Evolutionary conservation across 2,888 invertebrate genomes (phyloP).

Genomic region (Brenthis hecate): DNA sequence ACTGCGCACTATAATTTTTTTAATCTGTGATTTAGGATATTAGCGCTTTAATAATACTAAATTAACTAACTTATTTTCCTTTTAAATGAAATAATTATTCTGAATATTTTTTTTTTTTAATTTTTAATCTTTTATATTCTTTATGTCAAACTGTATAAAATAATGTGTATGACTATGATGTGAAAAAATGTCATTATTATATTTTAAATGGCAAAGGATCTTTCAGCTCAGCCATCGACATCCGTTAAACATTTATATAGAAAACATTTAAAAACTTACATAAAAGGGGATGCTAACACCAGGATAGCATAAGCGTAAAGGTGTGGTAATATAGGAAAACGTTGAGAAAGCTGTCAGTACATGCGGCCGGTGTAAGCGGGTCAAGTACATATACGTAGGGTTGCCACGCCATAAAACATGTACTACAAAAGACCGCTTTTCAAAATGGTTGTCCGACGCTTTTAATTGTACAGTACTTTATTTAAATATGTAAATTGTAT

Average conservation of each 20-base stretch:
- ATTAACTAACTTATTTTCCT: no score
- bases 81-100: no score
- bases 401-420: slow-evolving; percentile 26
- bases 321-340: slow-evolving; percentile 36
- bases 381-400: slow-evolving; percentile 38
- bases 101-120: no score
- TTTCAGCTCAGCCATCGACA: no score
- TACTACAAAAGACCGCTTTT: slow-evolving; percentile 23
- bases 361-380: slow-evolving; percentile 34
- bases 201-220: no score
- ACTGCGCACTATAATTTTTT: no score
- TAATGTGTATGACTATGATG: no score
- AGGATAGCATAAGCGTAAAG: slow-evolving; percentile 29
- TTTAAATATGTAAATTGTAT: slow-evolving; percentile 1
- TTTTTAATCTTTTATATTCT: no score
- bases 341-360: slow-evolving; percentile 38
- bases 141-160: no score
- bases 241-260: background rate
- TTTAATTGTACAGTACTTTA: slow-evolving; percentile 19
- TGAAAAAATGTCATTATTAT: no score
- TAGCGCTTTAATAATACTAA: no score
- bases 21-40: no score
- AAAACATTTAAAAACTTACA: slow-evolving; percentile 15
- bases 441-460: slow-evolving; percentile 18
- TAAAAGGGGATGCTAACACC: slow-evolving; percentile 27